Evolutionary conservation across 2,888 invertebrate genomes (phyloP), one percentile per base, ranked within the genome.

Genomic region (Zootermopsis nevadensis): DNA sequence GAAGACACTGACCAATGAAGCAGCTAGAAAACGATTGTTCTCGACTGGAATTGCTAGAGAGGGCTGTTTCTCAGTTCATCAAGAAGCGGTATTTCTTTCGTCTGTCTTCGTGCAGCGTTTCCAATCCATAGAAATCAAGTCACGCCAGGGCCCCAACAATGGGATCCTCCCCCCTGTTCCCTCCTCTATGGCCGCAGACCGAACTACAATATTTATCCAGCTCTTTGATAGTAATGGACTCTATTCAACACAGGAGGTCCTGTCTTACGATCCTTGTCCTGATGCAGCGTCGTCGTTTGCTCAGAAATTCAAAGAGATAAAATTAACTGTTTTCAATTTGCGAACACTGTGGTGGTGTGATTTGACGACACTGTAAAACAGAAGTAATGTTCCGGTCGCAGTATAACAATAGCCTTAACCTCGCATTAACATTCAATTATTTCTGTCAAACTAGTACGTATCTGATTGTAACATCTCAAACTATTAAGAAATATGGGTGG

Each of bases 161-260:
- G 30, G 27, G 10, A 24, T 4, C 22, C 27, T 42, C 42, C 76
- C 22, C 48, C n/a, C 76, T 31, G 30, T 30, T n/a, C 67, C 67
- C 27, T 67, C 35, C 72, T n/a, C 35, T 12, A 33, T 35, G 72
- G 35, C 8, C 33, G 27, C 15, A 6, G 38, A 38, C 72, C 35
- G 72, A 35, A 74, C 15, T 42, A 76, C 42, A 42, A 76, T 76
- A 76, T 76, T 76, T 76, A 76, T 76, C 76, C 38, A 76, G 42
- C 76, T 76, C 76, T 76, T 76, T 76, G 38, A 76, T 76, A 48
- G 76, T 76, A 76, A 76, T 76, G 76, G 76, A 76, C 42, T 76
- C 76, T 76, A 76, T 76, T 76, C n/a, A 60, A 27, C n/a, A 6
- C n/a, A 10, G n/a, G n/a, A 27, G 60, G 8, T 60, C 60, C n/a